Percentiles rank a stretch among this genome's conserved stretches.
Evolutionary conservation across 2,113 vertebrate species (phyloP).

Genomic region (Saguinus midas): DNA sequence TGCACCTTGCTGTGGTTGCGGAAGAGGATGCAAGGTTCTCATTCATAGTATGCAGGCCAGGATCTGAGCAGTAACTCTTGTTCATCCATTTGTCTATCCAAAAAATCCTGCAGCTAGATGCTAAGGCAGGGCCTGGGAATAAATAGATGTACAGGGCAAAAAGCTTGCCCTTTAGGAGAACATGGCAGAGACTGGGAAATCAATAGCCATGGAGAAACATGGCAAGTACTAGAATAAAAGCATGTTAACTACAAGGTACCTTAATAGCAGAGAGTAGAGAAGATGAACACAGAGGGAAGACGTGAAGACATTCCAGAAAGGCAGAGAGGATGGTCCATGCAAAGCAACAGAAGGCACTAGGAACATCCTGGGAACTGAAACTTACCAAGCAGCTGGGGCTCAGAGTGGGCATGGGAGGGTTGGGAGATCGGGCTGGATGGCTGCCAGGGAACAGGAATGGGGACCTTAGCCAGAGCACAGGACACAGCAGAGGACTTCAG

Average conservation of each 20-base stretch:
- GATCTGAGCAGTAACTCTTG: neutral
- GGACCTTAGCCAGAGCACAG: neutral
- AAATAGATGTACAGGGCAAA: neutral
- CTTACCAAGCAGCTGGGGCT: neutral
- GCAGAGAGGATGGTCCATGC: neutral
- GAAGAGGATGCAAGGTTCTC: neutral
- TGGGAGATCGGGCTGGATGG: neutral
- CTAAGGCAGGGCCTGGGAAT: neutral
- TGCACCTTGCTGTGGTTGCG: neutral
- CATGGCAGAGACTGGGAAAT: neutral
- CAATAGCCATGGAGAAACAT: neutral
- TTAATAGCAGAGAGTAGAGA: neutral
- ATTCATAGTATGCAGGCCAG: rapidly evolving
- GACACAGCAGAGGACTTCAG: neutral
- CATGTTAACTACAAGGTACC: neutral
- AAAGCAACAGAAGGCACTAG: neutral
- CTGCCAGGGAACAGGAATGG: rapidly evolving
- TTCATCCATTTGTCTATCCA: no score
- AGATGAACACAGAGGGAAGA: neutral
- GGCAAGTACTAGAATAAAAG: neutral
- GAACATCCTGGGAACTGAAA: neutral
- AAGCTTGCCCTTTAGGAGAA: neutral
- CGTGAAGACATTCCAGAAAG: neutral
- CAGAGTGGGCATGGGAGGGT: rapidly evolving
- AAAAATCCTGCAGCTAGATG: rapidly evolving